Conservation (phyloP, 2,797 vertebrate species). For the Acanthornis magna region DNA sequence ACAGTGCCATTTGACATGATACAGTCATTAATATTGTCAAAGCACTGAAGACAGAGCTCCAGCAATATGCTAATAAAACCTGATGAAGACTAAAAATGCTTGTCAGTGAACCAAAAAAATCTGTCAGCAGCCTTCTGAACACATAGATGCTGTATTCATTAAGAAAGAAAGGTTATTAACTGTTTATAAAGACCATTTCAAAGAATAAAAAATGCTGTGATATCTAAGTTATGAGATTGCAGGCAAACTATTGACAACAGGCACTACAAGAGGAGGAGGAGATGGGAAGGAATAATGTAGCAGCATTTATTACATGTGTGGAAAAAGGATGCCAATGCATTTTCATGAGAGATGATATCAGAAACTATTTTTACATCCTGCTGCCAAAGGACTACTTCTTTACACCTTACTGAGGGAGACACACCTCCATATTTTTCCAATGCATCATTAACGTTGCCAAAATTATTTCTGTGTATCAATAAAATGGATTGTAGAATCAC, state of each 20-base stretch:
- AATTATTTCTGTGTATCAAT: neutral
- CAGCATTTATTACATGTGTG: neutral
- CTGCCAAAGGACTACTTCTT: neutral
- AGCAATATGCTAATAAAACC: conserved; percentile 10
- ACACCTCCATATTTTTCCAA: neutral
- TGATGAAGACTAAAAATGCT: neutral
- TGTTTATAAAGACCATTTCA: neutral
- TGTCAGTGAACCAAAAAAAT: neutral
- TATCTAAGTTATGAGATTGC: neutral
- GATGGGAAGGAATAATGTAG: neutral
- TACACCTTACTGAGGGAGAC: neutral
- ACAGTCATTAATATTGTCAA: conserved; percentile 6
- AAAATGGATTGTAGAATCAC: neutral
- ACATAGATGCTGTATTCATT: neutral
- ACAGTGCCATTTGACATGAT: neutral
- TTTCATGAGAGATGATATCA: neutral
- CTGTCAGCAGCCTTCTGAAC: neutral
- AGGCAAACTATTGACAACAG: neutral
- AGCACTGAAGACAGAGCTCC: neutral
- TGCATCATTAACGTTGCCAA: neutral
- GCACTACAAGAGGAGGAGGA: neutral
- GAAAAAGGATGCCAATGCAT: neutral
- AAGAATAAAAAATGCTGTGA: neutral
- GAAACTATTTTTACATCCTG: neutral
- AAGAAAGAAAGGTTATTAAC: neutral